Evolutionary conservation across 2,888 invertebrate species (phyloP), one percentile per base, ranked within the genome.

Genomic region (Nephrotoma flavescens): DNA sequence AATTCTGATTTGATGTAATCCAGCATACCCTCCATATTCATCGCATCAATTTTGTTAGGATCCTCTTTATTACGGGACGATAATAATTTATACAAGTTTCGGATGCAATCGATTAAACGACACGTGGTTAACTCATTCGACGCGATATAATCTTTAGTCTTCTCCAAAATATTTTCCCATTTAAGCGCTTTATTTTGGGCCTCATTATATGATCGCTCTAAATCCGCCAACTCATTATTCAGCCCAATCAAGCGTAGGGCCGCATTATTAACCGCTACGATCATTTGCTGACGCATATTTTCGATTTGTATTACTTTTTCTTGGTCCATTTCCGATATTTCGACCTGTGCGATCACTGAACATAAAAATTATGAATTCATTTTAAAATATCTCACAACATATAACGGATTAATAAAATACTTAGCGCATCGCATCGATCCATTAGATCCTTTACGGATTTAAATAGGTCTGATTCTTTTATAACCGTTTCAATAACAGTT

Each of bases 351-450:
- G 0, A 91, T 88, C 91, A 91, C 92, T 92, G 15, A 9, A 45
- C 71, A 47, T 31, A 85, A 15, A 4, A 42, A 4, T 0, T 84
- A 12, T 7, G 9, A 12, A 84, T n/a, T 85, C 1, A 1, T 85
- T 9, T 41, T 15, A 41, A 12, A 83, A 31, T 85, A 19, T 1
- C 42, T 42, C 44, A 19, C 11, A 85, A 12, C 12, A 6, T 52
- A 6, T 71, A 31, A 71, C 9, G 31, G 31, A 41, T 6, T 41
- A n/a, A n/a, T 57, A 42, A 41, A 84, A 87, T 88, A 92, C 92
- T 91, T 41, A 92, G 86, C 0, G 91, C 92, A 89, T 92, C 92
- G 87, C 91, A 91, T 0, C 91, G 89, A 87, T 90, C 90, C 83
- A 91, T 90, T 86, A 91, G 91, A 88, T 92, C 92, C 42, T 91